Evolutionary conservation across 2,888 invertebrate species (phyloP).

Genomic region (Craniophora ligustri): DNA sequence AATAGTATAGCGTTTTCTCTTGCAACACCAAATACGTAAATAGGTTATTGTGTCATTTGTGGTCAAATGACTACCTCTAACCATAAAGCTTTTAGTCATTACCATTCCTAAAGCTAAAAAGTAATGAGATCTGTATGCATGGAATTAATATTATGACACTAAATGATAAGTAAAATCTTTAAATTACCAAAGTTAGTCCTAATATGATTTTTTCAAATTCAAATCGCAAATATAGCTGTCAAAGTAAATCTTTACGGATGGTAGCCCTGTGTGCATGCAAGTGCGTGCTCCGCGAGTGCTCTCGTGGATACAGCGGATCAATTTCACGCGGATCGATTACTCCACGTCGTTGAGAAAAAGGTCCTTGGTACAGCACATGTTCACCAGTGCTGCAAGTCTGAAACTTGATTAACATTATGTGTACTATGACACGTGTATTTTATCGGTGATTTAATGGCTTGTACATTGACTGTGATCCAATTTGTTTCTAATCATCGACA

Average conservation of each 20-base stretch:
- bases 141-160: no score
- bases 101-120: not conserved
- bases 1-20: conserved; percentile 38
- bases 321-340: conserved; percentile 83
- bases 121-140: no score
- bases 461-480: not conserved
- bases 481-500: not conserved
- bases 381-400: conserved; percentile 35
- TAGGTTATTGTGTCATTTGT: conserved; percentile 48
- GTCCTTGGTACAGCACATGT: conserved; percentile 49
- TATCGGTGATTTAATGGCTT: conserved; percentile 26
- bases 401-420: conserved; percentile 22
- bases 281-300: conserved; percentile 75
- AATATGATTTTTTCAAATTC: not conserved
- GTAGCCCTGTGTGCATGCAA: conserved; percentile 48
- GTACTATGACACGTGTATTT: conserved; percentile 23
- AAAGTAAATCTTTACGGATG: conserved; percentile 37
- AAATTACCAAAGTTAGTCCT: no score
- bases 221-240: conserved; percentile 21
- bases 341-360: conserved; percentile 66
- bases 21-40: conserved; percentile 38
- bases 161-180: no score
- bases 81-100: conserved; percentile 2
- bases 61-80: conserved; percentile 15
- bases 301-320: conserved; percentile 77